phyloP scores from a whole-genome alignment of 37 sponge, comb jelly and placozoan genomes.

The Halisarca cf. caerulea region DNA sequence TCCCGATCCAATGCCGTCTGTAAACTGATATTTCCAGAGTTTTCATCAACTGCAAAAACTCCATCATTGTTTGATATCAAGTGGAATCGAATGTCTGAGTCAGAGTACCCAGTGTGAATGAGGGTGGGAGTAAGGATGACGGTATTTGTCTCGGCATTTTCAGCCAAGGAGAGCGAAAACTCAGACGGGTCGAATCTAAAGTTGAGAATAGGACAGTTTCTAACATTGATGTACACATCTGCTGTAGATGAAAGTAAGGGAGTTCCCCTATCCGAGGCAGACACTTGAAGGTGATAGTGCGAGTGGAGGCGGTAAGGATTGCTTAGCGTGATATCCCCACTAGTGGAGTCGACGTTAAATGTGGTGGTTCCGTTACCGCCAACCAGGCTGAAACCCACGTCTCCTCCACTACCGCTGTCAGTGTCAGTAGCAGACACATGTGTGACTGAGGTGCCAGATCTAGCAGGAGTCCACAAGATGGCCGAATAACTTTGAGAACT shows the following conservation, averaged over 20 bases:
- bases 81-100: neutral
- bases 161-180: constrained; percentile 19
- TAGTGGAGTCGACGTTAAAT: neutral
- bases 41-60: constrained; percentile 29
- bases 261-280: constrained; percentile 65
- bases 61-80: neutral
- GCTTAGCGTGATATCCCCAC: neutral
- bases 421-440: constrained; percentile 62
- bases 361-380: constrained; percentile 2
- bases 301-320: neutral
- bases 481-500: neutral
- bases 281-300: constrained; percentile 36
- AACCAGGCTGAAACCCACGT: constrained; percentile 21
- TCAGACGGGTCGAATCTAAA: neutral
- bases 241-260: neutral
- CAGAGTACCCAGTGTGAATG: neutral
- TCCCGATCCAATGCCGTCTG: constrained; percentile 47
- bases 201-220: neutral
- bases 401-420: constrained; percentile 51
- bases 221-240: constrained; percentile 30
- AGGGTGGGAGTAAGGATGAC: neutral
- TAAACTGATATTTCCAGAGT: constrained; percentile 23
- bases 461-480: neutral
- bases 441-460: neutral
- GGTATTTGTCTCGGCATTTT: constrained; percentile 19